Percentiles rank a stretch among this genome's conserved stretches.
These are phyloP conservation scores for Pollenia angustigena DNA, from an alignment of 2,888 invertebrate genomes.

Conservation along the genomic window DNA sequence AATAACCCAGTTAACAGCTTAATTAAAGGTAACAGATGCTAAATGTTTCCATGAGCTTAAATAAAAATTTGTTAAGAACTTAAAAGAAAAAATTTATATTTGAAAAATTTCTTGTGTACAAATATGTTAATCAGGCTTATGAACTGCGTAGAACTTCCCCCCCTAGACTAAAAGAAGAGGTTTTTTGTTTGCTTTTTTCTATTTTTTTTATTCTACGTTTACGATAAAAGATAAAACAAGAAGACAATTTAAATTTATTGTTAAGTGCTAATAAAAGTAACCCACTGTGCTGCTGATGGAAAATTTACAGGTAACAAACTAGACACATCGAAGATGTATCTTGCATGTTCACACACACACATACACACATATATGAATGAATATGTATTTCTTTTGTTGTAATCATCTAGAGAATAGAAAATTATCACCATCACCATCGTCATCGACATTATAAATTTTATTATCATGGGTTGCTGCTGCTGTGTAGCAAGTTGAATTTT, in stretches of 20 bases:
- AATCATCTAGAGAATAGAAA: neutral
- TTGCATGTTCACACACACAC: neutral
- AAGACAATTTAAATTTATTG: conserved; percentile 61
- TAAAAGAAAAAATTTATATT: conserved; percentile 1
- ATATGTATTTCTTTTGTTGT: neutral
- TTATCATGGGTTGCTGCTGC: conserved; percentile 40
- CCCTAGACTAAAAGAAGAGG: neutral
- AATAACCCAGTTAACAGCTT: conserved; percentile 64
- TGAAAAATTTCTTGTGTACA: neutral
- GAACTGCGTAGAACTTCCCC: conserved; percentile 9
- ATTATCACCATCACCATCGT: conserved; percentile 31
- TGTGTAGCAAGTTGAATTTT: conserved; percentile 26
- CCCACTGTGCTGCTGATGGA: conserved; percentile 66
- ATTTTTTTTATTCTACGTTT: neutral
- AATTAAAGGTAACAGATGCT: conserved; percentile 52
- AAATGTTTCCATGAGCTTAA: conserved; percentile 18
- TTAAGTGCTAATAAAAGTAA: conserved; percentile 46
- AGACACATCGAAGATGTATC: neutral
- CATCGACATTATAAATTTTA: conserved; percentile 26
- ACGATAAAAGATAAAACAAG: conserved; percentile 1
- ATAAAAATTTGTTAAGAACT: neutral
- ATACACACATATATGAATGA: neutral
- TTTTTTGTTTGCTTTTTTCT: neutral
- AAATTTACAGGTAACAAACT: conserved; percentile 39
- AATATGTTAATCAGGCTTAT: conserved; percentile 35